Percentiles rank a stretch among this genome's conserved stretches.
phyloP scores from a whole-genome alignment of 2,797 vertebrate species.

The Mormyrops boulengeri region DNA sequence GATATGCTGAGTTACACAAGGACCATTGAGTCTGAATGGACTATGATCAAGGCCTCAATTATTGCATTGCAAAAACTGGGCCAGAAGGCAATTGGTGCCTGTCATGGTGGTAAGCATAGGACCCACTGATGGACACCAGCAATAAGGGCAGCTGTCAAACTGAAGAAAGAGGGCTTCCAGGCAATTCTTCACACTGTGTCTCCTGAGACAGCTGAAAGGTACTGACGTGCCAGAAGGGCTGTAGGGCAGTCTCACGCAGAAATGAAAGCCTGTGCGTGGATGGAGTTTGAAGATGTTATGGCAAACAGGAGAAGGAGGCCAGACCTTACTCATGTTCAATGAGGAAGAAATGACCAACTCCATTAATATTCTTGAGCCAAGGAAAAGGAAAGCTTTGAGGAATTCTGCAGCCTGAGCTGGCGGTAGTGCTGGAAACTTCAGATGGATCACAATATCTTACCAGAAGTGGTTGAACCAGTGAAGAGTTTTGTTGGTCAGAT shows the following conservation, averaged over 20 bases:
- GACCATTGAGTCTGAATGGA: neutral
- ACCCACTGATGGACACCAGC: neutral
- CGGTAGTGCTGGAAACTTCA: neutral
- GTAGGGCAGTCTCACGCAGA: neutral
- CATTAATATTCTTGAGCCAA: neutral
- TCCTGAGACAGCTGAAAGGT: neutral
- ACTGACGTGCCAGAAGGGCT: neutral
- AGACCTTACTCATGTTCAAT: no score
- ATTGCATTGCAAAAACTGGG: neutral
- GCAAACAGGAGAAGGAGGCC: neutral
- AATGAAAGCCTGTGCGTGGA: neutral
- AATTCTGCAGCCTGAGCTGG: neutral
- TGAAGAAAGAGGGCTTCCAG: neutral
- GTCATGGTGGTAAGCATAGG: neutral
- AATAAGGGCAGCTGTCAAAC: neutral
- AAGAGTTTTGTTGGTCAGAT: neutral
- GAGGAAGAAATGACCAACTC: no score
- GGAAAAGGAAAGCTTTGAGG: neutral
- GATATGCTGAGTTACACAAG: neutral
- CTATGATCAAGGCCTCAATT: neutral
- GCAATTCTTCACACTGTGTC: neutral
- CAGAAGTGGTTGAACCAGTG: neutral
- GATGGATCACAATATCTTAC: neutral
- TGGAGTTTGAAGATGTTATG: neutral
- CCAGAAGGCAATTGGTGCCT: neutral